A percentile compares a stretch with the other conserved stretches of the same genome.
Conservation (phyloP, 1,140 invertebrate genomes). For the Cherax destructor region DNA sequence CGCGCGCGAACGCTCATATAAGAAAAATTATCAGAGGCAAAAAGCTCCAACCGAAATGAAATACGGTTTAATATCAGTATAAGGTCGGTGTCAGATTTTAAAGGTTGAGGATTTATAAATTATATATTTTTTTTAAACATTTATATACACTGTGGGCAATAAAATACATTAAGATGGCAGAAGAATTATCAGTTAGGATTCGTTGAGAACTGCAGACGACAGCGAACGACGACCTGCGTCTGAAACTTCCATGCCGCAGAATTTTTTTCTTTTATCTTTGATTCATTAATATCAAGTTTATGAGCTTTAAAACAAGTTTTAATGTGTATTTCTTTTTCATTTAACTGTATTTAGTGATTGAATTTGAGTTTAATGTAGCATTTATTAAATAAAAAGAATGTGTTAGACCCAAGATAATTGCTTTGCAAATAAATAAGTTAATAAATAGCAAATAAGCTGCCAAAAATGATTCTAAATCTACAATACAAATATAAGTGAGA, state of each 20-base stretch:
- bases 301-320: neutral
- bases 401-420: constrained; percentile 52
- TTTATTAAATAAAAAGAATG: constrained; percentile 12
- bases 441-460: neutral
- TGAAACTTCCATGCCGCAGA: neutral
- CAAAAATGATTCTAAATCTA: constrained; percentile 10
- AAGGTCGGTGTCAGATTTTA: neutral
- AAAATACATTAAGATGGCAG: neutral
- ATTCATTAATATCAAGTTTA: neutral
- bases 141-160: constrained; percentile 19
- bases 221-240: neutral
- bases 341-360: neutral
- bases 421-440: constrained; percentile 6
- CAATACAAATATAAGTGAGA: neutral
- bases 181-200: neutral
- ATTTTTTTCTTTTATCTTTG: neutral
- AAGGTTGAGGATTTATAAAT: neutral
- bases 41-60: constrained; percentile 17
- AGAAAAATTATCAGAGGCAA: neutral
- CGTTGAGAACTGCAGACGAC: neutral
- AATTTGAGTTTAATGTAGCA: neutral
- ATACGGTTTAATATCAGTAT: constrained; percentile 5
- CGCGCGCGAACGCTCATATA: constrained; percentile 2
- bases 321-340: neutral
- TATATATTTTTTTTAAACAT: neutral